phyloP scores from a whole-genome alignment of 2,113 vertebrate genomes.

The Cyanocitta stelleri region DNA sequence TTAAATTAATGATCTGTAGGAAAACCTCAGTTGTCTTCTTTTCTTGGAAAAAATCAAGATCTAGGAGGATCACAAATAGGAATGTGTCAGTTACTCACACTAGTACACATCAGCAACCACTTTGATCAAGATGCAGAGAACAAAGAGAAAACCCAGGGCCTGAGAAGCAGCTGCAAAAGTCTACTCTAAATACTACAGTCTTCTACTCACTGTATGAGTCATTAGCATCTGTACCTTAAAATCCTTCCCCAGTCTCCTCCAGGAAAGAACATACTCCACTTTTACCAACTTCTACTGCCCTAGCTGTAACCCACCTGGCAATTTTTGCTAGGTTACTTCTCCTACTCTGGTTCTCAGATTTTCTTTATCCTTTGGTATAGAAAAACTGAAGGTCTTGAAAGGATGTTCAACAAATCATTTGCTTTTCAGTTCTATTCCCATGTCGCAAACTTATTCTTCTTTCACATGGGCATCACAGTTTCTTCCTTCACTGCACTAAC shows the following conservation, averaged over 20 bases:
- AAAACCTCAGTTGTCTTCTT: neutral
- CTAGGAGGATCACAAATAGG: neutral
- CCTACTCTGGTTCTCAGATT: neutral
- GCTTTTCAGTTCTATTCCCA: neutral
- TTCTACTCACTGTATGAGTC: neutral
- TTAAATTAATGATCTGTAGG: neutral
- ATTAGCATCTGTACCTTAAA: neutral
- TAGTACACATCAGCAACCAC: neutral
- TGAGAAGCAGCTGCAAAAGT: neutral
- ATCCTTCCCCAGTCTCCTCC: neutral
- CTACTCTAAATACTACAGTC: neutral
- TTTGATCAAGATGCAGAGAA: neutral
- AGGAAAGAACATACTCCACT: neutral
- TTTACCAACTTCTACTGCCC: neutral
- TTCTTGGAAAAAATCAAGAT: neutral
- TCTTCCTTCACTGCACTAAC: neutral
- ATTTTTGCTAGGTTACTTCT: neutral
- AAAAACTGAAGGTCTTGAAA: neutral
- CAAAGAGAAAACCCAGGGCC: neutral
- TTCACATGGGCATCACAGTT: neutral
- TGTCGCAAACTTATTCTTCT: neutral
- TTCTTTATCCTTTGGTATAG: neutral
- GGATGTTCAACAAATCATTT: neutral
- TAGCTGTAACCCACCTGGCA: neutral
- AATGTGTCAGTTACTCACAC: neutral